Evolutionary conservation across 1,140 invertebrate species (phyloP), one percentile per base, ranked within the genome.

Genomic region (Dendroctonus ponderosae): DNA sequence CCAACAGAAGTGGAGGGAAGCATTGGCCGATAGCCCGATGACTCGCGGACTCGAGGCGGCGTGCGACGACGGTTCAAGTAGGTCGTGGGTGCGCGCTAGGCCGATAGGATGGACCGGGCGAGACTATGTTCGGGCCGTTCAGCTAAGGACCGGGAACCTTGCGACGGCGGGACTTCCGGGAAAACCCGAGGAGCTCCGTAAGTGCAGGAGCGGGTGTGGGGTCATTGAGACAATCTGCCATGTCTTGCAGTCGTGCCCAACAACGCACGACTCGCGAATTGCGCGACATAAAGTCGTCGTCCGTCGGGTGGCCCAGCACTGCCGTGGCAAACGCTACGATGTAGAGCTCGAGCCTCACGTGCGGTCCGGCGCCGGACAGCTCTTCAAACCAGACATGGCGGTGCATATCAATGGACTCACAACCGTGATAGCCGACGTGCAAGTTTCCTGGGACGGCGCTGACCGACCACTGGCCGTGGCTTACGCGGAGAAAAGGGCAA

Each of bases 61-160:
- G 0, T 52, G 77, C 63, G 9, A 26, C 56, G 1, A 59, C 51
- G 0, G 58, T 53, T 26, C 66, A 44, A 15, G 42, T 37, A 4
- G 51, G 54, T n/a, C 3, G 12, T 68, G 50, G 57, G 48, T 68
- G 5, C 39, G 43, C 0, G 4, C n/a, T 0, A 37, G 8, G 7
- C 67, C 67, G n/a, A 7, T 7, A n/a, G 26, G 50, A 11, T 65
- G 67, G 65, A 49, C 66, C 6, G 66, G 69, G 2, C 15, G n/a
- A 5, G 66, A 70, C 44, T 70, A 58, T 26, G 53, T 70, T 0
- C 38, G 51, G 42, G 60, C 69, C 8, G 43, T 70, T 2, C 66
- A 70, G 9, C 40, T 70, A 7, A n/a, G 69, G 12, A 50, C 49
- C 0, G 50, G 46, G 9, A 66, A 43, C 0, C 39, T 70, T 3